A percentile compares a stretch with the other conserved stretches of the same genome.
Conservation (phyloP, 2,888 invertebrate species). For the Drosophila setosimentum region DNA sequence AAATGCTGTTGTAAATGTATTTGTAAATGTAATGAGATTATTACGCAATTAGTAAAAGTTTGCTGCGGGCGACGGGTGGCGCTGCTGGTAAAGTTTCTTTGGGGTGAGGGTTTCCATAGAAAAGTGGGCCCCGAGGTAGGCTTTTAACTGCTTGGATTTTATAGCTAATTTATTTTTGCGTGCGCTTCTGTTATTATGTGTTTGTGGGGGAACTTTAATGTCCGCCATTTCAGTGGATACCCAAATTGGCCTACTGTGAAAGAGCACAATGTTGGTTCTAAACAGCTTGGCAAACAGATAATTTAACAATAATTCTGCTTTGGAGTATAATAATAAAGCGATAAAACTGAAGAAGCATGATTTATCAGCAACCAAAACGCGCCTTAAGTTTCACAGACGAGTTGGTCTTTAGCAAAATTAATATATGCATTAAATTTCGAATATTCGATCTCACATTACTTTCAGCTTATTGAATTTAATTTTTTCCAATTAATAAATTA, state of each 20-base stretch:
- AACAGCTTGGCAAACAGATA: background rate
- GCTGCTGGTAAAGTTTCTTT: constrained; percentile 2
- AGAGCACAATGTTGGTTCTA: background rate
- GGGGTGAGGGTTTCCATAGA: background rate
- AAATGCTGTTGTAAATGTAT: constrained; percentile 79
- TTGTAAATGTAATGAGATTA: constrained; percentile 81
- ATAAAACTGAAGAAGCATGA: background rate
- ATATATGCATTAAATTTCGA: background rate
- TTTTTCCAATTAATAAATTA: background rate
- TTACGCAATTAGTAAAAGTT: constrained; percentile 79
- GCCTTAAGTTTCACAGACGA: background rate
- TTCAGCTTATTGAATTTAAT: background rate
- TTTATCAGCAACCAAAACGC: background rate
- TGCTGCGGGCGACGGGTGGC: constrained; percentile 36
- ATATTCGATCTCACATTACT: background rate
- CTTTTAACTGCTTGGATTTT: constrained; percentile 69
- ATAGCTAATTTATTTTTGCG: constrained; percentile 73
- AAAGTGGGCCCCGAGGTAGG: constrained; percentile 47
- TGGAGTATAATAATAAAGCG: background rate
- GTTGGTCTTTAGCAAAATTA: background rate
- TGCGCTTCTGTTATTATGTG: constrained; percentile 48
- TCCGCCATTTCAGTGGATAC: background rate
- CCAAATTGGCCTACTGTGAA: constrained; percentile 7
- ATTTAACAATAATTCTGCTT: background rate
- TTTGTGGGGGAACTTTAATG: constrained; percentile 6